These are phyloP conservation scores for Agrochola lota DNA, from an alignment of 2,888 invertebrate genomes.

Conservation along the genomic window DNA sequence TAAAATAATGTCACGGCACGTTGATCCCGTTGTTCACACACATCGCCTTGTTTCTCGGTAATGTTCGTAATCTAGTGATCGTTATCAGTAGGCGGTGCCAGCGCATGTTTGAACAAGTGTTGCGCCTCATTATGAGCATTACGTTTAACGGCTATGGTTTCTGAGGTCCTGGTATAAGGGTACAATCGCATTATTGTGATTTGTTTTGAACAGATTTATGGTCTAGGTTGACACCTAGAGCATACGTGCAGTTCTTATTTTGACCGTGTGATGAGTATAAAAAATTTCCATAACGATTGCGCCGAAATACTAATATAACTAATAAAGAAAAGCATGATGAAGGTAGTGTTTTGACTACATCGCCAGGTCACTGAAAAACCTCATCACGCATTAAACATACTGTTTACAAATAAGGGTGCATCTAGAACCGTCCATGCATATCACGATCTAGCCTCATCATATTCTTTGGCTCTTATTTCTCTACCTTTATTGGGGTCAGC, in stretches of 20 bases:
- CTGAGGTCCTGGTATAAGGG: background rate
- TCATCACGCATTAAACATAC: background rate
- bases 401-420: background rate
- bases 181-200: background rate
- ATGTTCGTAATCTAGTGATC: conserved; percentile 58
- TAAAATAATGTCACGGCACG: conserved; percentile 10
- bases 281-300: background rate
- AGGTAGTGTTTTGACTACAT: background rate
- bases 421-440: background rate
- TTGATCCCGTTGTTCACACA: conserved; percentile 54
- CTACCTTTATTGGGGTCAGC: background rate
- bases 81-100: conserved; percentile 59
- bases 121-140: conserved; percentile 40
- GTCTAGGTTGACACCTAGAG: background rate
- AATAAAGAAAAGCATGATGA: background rate
- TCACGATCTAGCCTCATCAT: background rate
- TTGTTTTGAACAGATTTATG: background rate
- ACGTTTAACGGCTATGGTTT: conserved; percentile 14
- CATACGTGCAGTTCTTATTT: background rate
- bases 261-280: background rate
- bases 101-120: conserved; percentile 66
- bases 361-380: background rate
- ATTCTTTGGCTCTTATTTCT: background rate
- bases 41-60: conserved; percentile 57
- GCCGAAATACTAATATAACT: too few species aligned